These are phyloP conservation scores for Chrysocyon brachyurus DNA, from an alignment of 2,797 vertebrate species.

Conservation along the genomic window DNA sequence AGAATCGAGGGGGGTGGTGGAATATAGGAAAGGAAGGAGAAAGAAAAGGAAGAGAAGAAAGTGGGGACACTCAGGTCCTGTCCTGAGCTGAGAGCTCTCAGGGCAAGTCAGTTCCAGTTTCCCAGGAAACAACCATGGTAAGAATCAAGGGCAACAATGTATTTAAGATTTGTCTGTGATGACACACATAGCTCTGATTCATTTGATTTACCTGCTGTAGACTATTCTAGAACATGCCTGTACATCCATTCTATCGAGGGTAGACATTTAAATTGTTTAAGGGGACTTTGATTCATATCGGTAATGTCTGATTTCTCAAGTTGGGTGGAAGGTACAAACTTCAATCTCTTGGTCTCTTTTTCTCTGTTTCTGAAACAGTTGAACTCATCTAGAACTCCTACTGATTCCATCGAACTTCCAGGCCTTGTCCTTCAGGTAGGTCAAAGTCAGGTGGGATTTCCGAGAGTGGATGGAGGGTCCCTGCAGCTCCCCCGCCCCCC, in stretches of 20 bases:
- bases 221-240: constrained; percentile 7
- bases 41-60: background rate
- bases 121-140: background rate
- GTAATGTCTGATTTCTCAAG: background rate
- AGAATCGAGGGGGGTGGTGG: rapidly evolving
- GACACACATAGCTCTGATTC: background rate
- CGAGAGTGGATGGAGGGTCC: background rate
- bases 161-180: background rate
- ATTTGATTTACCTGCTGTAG: background rate
- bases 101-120: background rate
- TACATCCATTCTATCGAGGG: background rate
- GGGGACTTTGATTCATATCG: background rate
- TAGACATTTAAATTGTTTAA: background rate
- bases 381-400: background rate
- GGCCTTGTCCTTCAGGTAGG: background rate
- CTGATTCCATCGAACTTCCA: background rate
- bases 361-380: background rate
- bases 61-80: background rate
- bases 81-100: background rate
- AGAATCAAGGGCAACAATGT: background rate
- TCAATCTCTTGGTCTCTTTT: background rate
- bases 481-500: background rate
- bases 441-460: background rate
- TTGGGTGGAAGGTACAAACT: background rate
- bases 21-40: background rate